Base-by-base conservation (phyloP, 2,113 vertebrate genomes). In the Nibea albiflora region DNA sequence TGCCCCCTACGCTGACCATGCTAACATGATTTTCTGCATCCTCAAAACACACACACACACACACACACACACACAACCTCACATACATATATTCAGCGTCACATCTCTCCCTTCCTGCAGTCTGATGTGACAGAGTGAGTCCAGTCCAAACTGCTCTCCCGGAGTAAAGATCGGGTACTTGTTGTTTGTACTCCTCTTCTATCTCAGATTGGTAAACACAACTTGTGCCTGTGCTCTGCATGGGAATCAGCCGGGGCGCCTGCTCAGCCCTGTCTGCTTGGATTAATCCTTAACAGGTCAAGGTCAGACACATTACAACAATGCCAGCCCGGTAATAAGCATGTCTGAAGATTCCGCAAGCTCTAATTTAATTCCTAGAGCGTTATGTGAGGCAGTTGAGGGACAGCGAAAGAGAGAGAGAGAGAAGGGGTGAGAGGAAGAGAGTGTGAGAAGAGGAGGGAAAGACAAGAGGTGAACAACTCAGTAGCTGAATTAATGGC, bases 231-330 rank as follows among this genome's bases (percentile, higher is more conserved):
- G 92, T 90, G 91, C 89, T 88, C 92, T 83, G 92, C 88, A 92
- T 94, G 74, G 83, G 72, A 93, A 94, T 91, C 76, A 92, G 78
- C 58, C 9, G 17, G 63, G 71, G 85, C 61, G 75, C 69, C 88
- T 47, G 82, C 68, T 81, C 90, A 76, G 82, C 86, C 80, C 83
- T 85, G 91, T 92, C 91, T 89, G 79, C 88, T 85, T 63, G 67
- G 68, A 94, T 92, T 91, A 93, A 94, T 94, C 91, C 78, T 80
- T 76, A 85, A 85, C 81, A 82, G 92, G 91, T 95, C 92, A 95
- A 95, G 93, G 94, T 95, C 92, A 93, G 85, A 67, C 82, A 50
- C 88, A 93, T 92, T 92, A 94, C 92, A 91, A 89, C 86, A 90
- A 89, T 85, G 86, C 83, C 91, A 54, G 84, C 64, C 79, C 62